Evolutionary conservation across 1,140 invertebrate genomes (phyloP).

Genomic region (Diprion similis): DNA sequence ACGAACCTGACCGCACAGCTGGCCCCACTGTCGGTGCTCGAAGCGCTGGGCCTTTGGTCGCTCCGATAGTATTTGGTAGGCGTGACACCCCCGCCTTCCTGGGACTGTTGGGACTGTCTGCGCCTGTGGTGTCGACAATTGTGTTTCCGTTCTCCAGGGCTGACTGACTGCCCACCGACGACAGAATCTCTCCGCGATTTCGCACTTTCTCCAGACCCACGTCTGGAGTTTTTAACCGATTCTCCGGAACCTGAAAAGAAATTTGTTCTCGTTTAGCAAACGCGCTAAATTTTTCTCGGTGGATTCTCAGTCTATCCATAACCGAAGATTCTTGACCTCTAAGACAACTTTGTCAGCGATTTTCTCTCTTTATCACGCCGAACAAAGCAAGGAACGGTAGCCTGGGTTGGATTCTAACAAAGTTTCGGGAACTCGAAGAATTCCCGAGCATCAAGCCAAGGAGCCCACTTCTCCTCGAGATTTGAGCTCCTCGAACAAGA

Average conservation of each 20-base stretch:
- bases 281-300: neutral
- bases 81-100: constrained; percentile 63
- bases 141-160: constrained; percentile 51
- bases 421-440: too few relatives aligned
- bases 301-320: neutral
- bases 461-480: too few relatives aligned
- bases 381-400: neutral
- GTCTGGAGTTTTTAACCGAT: constrained; percentile 53
- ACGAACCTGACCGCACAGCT: constrained; percentile 54
- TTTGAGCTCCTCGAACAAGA: constrained; percentile 42
- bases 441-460: too few relatives aligned
- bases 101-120: constrained; percentile 66
- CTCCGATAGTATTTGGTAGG: constrained; percentile 62
- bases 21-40: constrained; percentile 72
- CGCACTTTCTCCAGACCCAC: constrained; percentile 70
- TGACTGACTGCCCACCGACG: constrained; percentile 57
- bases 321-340: neutral
- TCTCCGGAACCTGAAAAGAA: constrained; percentile 50
- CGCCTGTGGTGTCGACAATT: constrained; percentile 58
- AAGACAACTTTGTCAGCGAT: neutral
- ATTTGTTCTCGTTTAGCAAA: neutral
- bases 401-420: neutral
- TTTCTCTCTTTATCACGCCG: neutral
- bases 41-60: constrained; percentile 79
- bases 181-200: constrained; percentile 72